Base-by-base conservation (phyloP, 2,888 invertebrate genomes). In the Pseudococcus longispinus region DNA sequence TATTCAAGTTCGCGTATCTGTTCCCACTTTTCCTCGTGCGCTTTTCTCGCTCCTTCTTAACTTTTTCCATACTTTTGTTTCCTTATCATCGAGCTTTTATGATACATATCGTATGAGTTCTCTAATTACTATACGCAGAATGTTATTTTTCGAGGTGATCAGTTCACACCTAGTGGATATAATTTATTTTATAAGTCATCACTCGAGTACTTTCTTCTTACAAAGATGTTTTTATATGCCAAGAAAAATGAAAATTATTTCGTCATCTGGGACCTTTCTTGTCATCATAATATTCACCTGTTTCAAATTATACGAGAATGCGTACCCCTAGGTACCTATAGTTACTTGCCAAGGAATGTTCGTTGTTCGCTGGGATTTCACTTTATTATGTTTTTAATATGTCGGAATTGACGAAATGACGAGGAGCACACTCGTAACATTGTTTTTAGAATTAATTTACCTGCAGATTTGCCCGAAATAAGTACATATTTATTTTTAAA, bases 241-340 rank as follows among this genome's bases (percentile, higher is more conserved):
- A 42, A 80, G 77, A 80, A 80, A 42, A 80, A 80, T 80, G 77
- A 80, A 80, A 80, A 80, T 42, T 80, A 80, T 42, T 42, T 42
- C 77, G 20, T 80, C 42, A 42, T 42, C 77, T 29, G 77, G n/a
- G 77, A 20, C 42, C 29, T 37, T 80, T 80, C 11, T 80, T 80
- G 20, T 42, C 42, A 20, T n/a, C 77, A 70, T 70, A 70, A 29
- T 29, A 70, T 70, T 32, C 70, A 70, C 70, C 70, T 70, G 70
- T 70, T 70, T 70, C 70, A 70, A 70, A 70, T 70, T 29, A 23
- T 23, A 60, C 60, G 23, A 20, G 20, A 32, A 32, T 29, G n/a
- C 18, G 18, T 29, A 70, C 29, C 26, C 8, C 13, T 13, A 26
- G 13, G 60, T 60, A 60, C 60, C n/a, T 1, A 51, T 5, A 20